Conservation (phyloP, 2,113 vertebrate species). For the Cichladusa arquata region DNA sequence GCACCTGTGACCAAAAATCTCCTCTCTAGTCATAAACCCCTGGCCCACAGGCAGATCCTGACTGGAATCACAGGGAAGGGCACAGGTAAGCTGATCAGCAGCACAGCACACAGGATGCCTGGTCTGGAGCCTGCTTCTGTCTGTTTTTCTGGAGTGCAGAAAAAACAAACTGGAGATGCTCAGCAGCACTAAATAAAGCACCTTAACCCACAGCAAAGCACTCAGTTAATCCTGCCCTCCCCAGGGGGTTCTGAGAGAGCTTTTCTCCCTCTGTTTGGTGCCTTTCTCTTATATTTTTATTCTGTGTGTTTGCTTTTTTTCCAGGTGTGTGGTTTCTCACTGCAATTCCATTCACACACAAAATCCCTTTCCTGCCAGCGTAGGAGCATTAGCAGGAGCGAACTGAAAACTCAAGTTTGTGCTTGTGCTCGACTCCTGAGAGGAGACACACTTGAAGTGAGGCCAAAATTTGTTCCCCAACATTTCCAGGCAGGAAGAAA, state of each 20-base stretch:
- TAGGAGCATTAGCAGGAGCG: not conserved
- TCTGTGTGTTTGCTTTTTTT: not conserved
- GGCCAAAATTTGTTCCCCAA: not conserved
- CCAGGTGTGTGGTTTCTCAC: not conserved
- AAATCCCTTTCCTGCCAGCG: not conserved
- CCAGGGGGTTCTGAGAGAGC: no score
- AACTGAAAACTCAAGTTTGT: not conserved
- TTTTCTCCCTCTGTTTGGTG: not conserved
- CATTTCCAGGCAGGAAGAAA: not conserved
- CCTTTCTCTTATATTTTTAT: not conserved
- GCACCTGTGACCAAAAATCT: not conserved
- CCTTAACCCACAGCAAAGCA: fast-evolving
- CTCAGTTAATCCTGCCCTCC: not conserved
- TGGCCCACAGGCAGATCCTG: not conserved
- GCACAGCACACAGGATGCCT: not conserved
- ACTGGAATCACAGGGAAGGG: not conserved
- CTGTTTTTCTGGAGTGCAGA: not conserved
- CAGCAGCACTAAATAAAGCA: not conserved
- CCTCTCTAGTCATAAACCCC: not conserved
- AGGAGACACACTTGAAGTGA: not conserved
- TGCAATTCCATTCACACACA: not conserved
- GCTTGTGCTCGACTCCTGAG: not conserved
- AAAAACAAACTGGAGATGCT: not conserved
- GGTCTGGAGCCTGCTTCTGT: not conserved
- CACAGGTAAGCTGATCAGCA: not conserved